Conservation (phyloP, 2,113 vertebrate species). For the cattle (Bos taurus) region DNA sequence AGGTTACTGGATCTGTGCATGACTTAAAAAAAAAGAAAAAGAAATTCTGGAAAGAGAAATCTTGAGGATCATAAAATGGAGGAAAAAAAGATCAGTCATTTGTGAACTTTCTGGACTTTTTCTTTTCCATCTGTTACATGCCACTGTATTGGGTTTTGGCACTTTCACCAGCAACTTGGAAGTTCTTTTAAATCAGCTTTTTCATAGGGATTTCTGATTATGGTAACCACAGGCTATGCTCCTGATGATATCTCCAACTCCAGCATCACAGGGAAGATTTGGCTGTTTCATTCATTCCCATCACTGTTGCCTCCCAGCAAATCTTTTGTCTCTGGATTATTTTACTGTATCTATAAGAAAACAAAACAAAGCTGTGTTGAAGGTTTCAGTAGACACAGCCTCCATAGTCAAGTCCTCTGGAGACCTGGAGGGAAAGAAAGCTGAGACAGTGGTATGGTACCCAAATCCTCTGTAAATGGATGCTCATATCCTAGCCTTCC, state of each 20-base stretch:
- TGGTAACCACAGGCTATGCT: background rate
- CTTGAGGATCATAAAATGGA: background rate
- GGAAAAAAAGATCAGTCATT: background rate
- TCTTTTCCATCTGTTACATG: background rate
- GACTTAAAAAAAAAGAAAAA: background rate
- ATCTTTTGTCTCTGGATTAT: slow-evolving; percentile 42
- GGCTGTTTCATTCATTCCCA: slow-evolving; percentile 50
- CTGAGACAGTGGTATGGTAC: background rate
- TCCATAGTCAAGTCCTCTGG: background rate
- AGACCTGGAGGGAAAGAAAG: background rate
- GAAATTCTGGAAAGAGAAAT: background rate
- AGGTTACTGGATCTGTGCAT: background rate
- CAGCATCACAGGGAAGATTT: background rate
- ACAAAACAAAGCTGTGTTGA: slow-evolving; percentile 36
- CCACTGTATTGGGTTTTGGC: background rate
- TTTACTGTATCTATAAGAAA: slow-evolving; percentile 45
- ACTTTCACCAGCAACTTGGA: background rate
- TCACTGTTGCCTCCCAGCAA: slow-evolving; percentile 23
- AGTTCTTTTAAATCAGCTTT: background rate
- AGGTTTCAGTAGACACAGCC: slow-evolving; percentile 19
- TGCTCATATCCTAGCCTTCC: background rate
- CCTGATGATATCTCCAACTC: background rate
- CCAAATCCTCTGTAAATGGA: background rate
- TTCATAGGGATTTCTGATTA: background rate
- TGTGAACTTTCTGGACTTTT: background rate